A percentile compares a stretch with the other conserved stretches of the same genome.
Conservation (phyloP, 2,888 invertebrate genomes). For the Julus scandinavius region DNA sequence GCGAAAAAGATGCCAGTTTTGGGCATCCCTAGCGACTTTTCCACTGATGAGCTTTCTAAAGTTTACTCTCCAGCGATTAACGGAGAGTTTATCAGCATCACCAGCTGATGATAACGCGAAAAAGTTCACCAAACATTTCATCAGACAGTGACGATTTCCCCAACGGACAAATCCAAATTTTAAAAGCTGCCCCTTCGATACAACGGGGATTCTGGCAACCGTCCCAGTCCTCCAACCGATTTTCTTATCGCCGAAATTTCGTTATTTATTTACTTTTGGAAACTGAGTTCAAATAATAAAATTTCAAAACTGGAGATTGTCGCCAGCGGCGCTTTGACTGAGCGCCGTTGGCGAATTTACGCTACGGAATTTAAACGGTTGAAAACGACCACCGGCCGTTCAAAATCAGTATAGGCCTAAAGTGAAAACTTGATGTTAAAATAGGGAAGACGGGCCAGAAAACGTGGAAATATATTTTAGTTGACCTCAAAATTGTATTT, state of each 20-base stretch:
- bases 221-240: neutral
- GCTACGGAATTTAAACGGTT: neutral
- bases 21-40: neutral
- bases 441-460: neutral
- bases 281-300: neutral
- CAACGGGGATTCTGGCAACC: neutral
- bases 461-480: neutral
- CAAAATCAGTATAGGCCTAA: neutral
- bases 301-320: neutral
- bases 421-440: neutral
- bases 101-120: neutral
- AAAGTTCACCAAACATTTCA: neutral
- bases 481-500: too few relatives aligned
- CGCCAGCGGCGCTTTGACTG: neutral
- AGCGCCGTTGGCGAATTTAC: neutral
- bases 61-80: neutral
- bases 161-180: conserved; percentile 7
- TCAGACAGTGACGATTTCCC: neutral
- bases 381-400: conserved; percentile 25
- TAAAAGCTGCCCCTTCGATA: neutral
- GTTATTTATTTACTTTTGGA: neutral
- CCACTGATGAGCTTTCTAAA: neutral
- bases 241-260: neutral
- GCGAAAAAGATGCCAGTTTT: neutral
- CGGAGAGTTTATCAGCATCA: neutral